Base-by-base conservation (phyloP, 2,888 invertebrate genomes). In the Xylota segnis region DNA sequence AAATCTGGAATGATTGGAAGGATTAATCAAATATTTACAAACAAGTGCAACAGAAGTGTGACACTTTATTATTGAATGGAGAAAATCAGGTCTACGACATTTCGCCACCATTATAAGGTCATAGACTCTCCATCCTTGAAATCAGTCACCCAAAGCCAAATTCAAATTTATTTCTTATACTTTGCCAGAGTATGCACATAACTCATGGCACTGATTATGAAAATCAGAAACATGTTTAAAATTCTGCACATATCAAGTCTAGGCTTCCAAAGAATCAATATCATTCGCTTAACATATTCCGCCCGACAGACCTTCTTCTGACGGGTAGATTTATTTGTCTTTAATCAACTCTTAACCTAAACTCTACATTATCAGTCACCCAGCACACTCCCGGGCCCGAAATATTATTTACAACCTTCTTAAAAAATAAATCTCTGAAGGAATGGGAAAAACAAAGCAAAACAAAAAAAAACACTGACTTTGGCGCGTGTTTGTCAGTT, bases 301-400 rank as follows among this genome's bases (percentile, higher is more conserved):
- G 9, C 12, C 5, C 32, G n/a, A 4, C 16, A 16, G 6, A 56
- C 47, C 37, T 66, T 63, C 71, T 54, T 43, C 40, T 40, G 18
- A 68, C 54, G 74, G 68, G 74, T 63, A 86, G 66, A 86, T 86
- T 86, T 86, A 86, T 86, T 81, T 58, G 81, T 63, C 81, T 86
- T 86, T 86, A 81, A 86, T 81, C 70, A 81, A 72, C 76, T 86
- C 61, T 81, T 76, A 81, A 72, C 86, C 81, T 86, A 86, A 86
- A 81, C 71, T 86, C 76, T 68, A 52, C 81, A 81, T 86, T 77
- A 86, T 81, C 66, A 86, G 81, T 86, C 81, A 76, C 56, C 47
- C 54, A 81, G 72, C 86, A 86, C 86, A 63, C 86, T 81, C 86
- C 76, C 32, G 59, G 16, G 23, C 34, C 65, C 23, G 12, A 76